Base-by-base conservation (phyloP, 2,113 vertebrate genomes). In the Nipponia nippon region DNA sequence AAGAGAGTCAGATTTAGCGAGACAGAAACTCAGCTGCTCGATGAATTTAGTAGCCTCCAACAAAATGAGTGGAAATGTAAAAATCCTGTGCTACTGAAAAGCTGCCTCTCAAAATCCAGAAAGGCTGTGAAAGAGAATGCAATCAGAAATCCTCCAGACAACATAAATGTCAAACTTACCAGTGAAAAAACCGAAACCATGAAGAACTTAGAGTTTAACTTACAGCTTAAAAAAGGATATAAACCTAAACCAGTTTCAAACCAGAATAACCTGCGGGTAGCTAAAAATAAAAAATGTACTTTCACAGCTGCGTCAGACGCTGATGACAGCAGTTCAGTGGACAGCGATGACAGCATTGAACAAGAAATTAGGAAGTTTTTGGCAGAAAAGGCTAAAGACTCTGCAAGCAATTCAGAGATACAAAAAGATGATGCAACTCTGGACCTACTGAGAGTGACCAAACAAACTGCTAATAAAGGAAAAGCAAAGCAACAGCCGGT, bases 261-360 rank as follows among this genome's bases (percentile, higher is more conserved):
- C 80, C 91, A 82, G 32, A 46, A 73, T 17, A 96, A 91, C 29
- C 11, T 21, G 2, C 66, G 17, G 30, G n/a, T 30, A 40, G 34
- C 63, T 21, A 82, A 77, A 63, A 80, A 21, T 4, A 87, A 8
- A 4, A 65, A 52, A 8, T 18, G 73, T 3, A 8, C 72, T 80
- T 78, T 82, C 16, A 25, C 79, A 58, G 81, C 95, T 40, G 47
- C 58, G 2, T 79, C 83, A 29, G 88, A 59, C 11, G 85, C 91
- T 1, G 99, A 99, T 2, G 99, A 99, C 34, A 99, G 98, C 97
- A 99, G 99, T 56, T 98, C 99, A 0, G 98, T 99, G 40, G 99
- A 99, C 96, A 99, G 99, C 0, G 99, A 99, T 2, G 99, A 99
- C 83, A 99, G 99, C 98, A 99, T 99, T 1, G 99, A 99, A 82